These are phyloP conservation scores for Zaprionus davidi DNA, from an alignment of 1,140 invertebrate species.

Conservation along the genomic window DNA sequence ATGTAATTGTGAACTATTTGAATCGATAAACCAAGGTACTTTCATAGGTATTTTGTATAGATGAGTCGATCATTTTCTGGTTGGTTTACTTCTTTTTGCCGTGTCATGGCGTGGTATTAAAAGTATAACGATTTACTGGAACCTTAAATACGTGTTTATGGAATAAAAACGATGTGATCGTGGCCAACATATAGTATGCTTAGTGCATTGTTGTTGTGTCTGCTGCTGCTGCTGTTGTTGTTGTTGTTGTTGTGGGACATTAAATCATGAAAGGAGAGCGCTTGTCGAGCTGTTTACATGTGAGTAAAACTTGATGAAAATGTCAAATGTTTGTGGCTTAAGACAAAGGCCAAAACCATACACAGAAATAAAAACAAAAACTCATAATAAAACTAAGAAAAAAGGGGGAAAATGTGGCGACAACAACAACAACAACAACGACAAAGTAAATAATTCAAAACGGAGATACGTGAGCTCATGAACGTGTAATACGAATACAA, in stretches of 20 bases:
- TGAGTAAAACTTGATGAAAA: constrained; percentile 76
- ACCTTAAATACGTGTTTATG: constrained; percentile 15
- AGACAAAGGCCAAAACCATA: constrained; percentile 72
- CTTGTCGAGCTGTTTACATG: constrained; percentile 55
- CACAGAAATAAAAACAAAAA: constrained; percentile 46
- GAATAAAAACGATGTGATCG: constrained; percentile 23
- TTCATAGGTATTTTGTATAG: neutral
- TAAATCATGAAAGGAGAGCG: constrained; percentile 43
- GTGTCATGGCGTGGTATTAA: constrained; percentile 11
- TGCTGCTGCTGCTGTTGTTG: constrained; percentile 1
- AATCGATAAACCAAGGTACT: no score
- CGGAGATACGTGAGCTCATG: constrained; percentile 69
- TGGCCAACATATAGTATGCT: constrained; percentile 25
- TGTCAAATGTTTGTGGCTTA: constrained; percentile 80
- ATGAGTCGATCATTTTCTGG: neutral
- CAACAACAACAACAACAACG: constrained; percentile 26
- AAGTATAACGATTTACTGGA: constrained; percentile 20
- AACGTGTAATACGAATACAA: constrained; percentile 56
- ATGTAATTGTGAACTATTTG: no score
- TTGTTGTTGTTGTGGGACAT: constrained; percentile 32
- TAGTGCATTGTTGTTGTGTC: constrained; percentile 51
- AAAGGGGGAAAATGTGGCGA: constrained; percentile 28
- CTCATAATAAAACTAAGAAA: constrained; percentile 34
- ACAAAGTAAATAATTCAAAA: constrained; percentile 29
- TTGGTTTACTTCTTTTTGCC: neutral